Evolutionary conservation across 2,797 vertebrate genomes (phyloP).

Genomic region (Leptodactylus fallax): DNA sequence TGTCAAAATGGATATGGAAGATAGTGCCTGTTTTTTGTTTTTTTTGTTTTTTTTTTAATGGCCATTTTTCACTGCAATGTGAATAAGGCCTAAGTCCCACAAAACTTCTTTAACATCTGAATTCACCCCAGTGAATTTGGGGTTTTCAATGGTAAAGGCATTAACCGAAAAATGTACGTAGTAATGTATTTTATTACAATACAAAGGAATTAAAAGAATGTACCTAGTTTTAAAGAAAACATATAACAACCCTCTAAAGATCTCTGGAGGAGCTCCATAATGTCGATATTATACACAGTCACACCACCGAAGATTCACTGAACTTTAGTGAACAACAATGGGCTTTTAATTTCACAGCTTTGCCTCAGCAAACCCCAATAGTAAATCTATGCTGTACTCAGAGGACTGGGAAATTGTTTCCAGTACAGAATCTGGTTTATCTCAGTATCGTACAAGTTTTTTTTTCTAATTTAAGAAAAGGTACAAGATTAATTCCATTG

Average conservation of each 20-base stretch:
- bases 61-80: too few relatives aligned
- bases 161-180: not conserved
- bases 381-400: conserved; percentile 20
- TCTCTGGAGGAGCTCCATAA: not conserved
- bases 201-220: not conserved
- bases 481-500: too few relatives aligned
- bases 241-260: not conserved
- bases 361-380: conserved; percentile 29
- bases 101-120: too few relatives aligned
- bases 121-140: too few relatives aligned
- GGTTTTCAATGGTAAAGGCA: not conserved
- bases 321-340: conserved; percentile 31
- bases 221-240: not conserved
- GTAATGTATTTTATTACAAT: not conserved
- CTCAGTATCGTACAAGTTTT: not conserved
- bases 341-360: conserved; percentile 34
- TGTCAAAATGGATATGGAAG: too few relatives aligned
- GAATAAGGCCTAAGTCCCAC: too few relatives aligned
- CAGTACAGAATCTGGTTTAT: conserved; percentile 22
- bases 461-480: not conserved
- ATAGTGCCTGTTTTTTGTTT: too few relatives aligned
- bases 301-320: conserved; percentile 24
- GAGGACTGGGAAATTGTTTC: conserved; percentile 29
- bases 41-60: too few relatives aligned
- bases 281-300: conserved; percentile 23